Percentiles rank a stretch among this genome's conserved stretches.
Evolutionary conservation across 2,113 vertebrate species (phyloP).

Genomic region (Mesembrinibis cayennensis): DNA sequence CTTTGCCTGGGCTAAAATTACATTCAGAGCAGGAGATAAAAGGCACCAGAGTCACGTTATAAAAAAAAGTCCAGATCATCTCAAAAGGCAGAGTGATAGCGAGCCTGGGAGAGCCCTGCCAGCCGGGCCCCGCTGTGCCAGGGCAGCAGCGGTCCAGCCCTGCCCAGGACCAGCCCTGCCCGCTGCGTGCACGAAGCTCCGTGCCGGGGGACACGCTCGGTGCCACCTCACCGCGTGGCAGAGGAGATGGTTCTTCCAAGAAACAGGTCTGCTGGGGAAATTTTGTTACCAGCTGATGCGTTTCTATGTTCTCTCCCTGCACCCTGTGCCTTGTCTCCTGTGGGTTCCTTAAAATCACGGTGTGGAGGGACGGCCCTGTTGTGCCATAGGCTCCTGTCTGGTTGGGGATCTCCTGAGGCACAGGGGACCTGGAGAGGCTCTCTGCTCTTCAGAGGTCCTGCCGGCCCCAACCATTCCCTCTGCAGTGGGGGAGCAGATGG

Average conservation of each 20-base stretch:
- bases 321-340: rapidly evolving
- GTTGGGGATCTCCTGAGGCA: not conserved
- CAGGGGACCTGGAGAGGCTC: not conserved
- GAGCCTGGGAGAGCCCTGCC: not conserved
- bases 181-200: too few species aligned
- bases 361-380: rapidly evolving
- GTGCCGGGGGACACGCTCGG: not conserved
- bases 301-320: rapidly evolving
- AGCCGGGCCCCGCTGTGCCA: not conserved
- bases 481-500: not conserved
- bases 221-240: rapidly evolving
- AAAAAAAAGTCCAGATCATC: slow-evolving; percentile 18
- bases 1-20: slow-evolving; percentile 70
- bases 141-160: not conserved
- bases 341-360: rapidly evolving
- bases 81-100: not conserved
- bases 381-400: not conserved
- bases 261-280: not conserved
- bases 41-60: slow-evolving; percentile 30
- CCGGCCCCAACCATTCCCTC: not conserved
- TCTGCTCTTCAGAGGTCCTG: not conserved
- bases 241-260: not conserved
- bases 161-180: not conserved
- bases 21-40: slow-evolving; percentile 68
- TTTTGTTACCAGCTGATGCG: not conserved